Base-by-base conservation (phyloP, 2,113 vertebrate genomes). In the Xiphophorus couchianus region DNA sequence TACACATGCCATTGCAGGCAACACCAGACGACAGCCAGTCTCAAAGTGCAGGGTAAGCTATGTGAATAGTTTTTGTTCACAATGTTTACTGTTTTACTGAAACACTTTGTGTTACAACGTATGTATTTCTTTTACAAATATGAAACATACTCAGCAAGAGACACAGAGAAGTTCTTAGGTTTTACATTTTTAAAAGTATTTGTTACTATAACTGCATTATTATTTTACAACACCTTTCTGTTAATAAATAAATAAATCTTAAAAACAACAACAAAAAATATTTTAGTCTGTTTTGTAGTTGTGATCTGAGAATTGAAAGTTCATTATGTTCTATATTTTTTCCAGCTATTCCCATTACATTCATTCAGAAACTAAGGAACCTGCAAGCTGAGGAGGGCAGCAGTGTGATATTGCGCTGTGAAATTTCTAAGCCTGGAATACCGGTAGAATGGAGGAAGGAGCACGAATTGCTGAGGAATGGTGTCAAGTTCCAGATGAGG, bases 1-100 rank as follows among this genome's bases (percentile, higher is more conserved):
- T 99, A 98, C 66, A 92, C 86, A 27, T 99, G 97, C 60, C 83
- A 93, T 65, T 96, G 93, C 71, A 93, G 96, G 12, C 93, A 95
- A 62, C 96, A 98, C 86, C 92, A 29, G 0, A 97, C 93, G 11
- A 75, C 87, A 39, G 96, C 97, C 11, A 94, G 84, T 3, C 91
- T 99, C 66, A 95, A 78, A 0, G 95, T 99, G 70, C 95, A 92
- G 44, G 96, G 97, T 96, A 65, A 71, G 63, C 27, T 62, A 13
- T 54, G 29, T 17, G 3, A 15, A 25, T 25, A 2, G 8, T 6
- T 25, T 4, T 58, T 25, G 13, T 33, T 48, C 3, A 15, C 17
- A 7, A 0, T 17, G 15, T 17, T 27, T 62, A 62, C 27, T 42
- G 39, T 42, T 15, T 42, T 42, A 42, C 33, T 27, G 29, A 17